Evolutionary conservation across 30 jellyfish, hydroid and myxozoan species (phyloP).

Genomic region (Catostylus mosaicus): DNA sequence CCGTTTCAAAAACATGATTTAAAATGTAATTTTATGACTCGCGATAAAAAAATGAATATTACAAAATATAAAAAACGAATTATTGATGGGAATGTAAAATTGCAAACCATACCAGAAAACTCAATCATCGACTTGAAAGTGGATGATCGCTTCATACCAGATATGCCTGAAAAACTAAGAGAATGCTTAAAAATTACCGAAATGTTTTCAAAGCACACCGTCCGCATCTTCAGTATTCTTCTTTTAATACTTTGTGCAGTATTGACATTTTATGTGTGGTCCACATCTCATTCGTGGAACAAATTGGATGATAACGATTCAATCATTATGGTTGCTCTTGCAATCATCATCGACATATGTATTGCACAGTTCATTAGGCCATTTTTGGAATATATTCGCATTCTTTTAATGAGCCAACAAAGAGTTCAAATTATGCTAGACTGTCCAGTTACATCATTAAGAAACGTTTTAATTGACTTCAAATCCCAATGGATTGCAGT

Average conservation of each 20-base stretch:
- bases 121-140: not conserved
- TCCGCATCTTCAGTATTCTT: not conserved
- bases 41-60: too few relatives aligned
- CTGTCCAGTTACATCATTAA: constrained; percentile 5
- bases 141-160: not conserved
- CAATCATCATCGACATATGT: not conserved
- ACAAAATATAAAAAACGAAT: not conserved
- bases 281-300: not conserved
- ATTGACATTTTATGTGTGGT: not conserved
- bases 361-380: not conserved
- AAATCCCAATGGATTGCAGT: not conserved
- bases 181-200: not conserved
- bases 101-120: constrained; percentile 23
- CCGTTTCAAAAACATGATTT: too few relatives aligned
- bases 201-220: not conserved
- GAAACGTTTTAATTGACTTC: not conserved
- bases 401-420: not conserved
- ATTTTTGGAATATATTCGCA: not conserved
- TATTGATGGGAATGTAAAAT: not conserved
- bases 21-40: too few relatives aligned
- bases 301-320: not conserved
- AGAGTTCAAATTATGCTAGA: not conserved
- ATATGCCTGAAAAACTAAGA: not conserved
- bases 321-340: not conserved
- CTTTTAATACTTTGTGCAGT: not conserved